Evolutionary conservation across 1,140 invertebrate species (phyloP).

Genomic region (Chrysoperla carnea): DNA sequence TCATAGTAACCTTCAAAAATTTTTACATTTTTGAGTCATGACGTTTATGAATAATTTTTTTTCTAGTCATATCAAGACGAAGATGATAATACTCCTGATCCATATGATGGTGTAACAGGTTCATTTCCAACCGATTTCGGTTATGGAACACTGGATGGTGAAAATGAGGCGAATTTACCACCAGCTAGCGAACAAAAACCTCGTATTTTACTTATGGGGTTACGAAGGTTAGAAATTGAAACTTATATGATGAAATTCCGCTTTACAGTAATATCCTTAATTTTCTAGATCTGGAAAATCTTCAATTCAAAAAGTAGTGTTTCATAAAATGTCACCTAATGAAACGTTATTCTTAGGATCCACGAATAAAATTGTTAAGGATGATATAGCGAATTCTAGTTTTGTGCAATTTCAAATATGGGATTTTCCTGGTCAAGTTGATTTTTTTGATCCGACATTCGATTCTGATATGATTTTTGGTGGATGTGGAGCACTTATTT

Average conservation of each 20-base stretch:
- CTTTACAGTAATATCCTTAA: neutral
- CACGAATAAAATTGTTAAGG: slow-evolving; percentile 96
- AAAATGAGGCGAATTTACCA: slow-evolving; percentile 28
- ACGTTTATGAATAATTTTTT: neutral
- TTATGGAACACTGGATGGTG: slow-evolving; percentile 71
- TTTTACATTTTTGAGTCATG: no score
- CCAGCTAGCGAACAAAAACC: slow-evolving; percentile 62
- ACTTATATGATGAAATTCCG: neutral
- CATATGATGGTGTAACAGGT: slow-evolving; percentile 29
- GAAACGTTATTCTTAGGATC: slow-evolving; percentile 98
- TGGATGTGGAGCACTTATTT: slow-evolving; percentile 88
- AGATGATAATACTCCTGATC: slow-evolving; percentile 32
- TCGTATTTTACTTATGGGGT: slow-evolving; percentile 87
- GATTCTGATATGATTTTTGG: slow-evolving; percentile 92
- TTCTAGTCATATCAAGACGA: slow-evolving; percentile 49
- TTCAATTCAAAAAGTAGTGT: slow-evolving; percentile 99
- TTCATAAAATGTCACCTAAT: slow-evolving; percentile 99
- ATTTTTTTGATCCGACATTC: slow-evolving; percentile 92
- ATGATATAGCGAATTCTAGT: slow-evolving; percentile 91
- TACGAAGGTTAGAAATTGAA: slow-evolving; percentile 48
- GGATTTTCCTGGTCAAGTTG: slow-evolving; percentile 98
- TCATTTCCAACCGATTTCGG: slow-evolving; percentile 88
- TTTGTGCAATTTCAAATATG: slow-evolving; percentile 99
- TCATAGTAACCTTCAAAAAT: no score
- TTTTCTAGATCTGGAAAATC: slow-evolving; percentile 89